Evolutionary conservation across 2,888 invertebrate species (phyloP), one percentile per base, ranked within the genome.

Genomic region (Neoscelio sp.): DNA sequence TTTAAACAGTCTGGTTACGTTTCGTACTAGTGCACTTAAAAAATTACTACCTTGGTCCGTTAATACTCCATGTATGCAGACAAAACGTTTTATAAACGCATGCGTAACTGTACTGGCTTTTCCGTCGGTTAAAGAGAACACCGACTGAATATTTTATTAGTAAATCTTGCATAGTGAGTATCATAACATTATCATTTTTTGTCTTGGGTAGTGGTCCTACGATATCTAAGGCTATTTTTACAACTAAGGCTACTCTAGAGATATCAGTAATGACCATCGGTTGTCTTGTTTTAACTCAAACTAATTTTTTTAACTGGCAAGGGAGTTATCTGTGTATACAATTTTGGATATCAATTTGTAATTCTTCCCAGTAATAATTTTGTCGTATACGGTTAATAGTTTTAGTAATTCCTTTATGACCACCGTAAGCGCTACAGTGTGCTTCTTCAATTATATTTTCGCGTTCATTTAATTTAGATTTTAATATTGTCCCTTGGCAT

Each of bases 31-130:
- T 0, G 42, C 26, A 4, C 82, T 81, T 0, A 77, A 8, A 13
- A 85, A 84, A 38, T 82, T 81, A 5, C 73, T 50, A 0, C 84
- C 83, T 60, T 82, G 82, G 23, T 85, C 84, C 0, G 83, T 82
- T 7, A 84, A 10, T 0, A 81, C 20, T 0, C 83, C 83, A 13
- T 79, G 82, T 6, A 48, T 48, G 13, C 78, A 74, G 3, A 84
- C 65, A 6, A 82, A 81, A 1, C 75, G 12, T 35, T 82, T 78
- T 1, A 82, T 42, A 13, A 82, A 76, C 0, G 80, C 79, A n/a
- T 79, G 70, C 0, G 80, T 80, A 1, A 83, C 68, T 71, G 84
- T 35, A 48, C 65, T 1, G 77, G 82, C 68, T 3, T 38, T 35
- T 5, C 48, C 35, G 12, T 82, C 74, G 4, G 1, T 5, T n/a